Evolutionary conservation across 1,140 invertebrate species (phyloP).

Genomic region (Leptopilina boulardi): DNA sequence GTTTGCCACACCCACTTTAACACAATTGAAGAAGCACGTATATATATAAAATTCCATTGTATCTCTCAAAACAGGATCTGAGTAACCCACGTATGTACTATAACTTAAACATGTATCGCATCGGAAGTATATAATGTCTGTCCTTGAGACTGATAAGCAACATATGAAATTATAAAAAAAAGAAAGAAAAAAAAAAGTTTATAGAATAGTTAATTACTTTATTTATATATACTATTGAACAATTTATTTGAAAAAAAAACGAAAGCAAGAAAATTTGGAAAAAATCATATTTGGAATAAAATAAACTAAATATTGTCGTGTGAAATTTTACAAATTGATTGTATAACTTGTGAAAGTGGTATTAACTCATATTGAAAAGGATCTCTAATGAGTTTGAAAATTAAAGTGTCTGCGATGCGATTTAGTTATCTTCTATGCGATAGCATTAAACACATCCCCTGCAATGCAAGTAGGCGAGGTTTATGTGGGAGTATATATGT

Average conservation of each 20-base stretch:
- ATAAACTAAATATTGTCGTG: too few species aligned
- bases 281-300: too few species aligned
- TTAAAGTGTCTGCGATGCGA: conserved; percentile 12
- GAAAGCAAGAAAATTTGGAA: too few species aligned
- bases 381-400: conserved; percentile 16
- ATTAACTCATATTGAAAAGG: background rate
- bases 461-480: background rate
- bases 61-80: conserved; percentile 40
- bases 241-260: background rate
- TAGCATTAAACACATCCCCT: conserved; percentile 5
- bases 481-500: background rate
- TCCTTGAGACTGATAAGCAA: conserved; percentile 10
- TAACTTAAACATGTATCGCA: background rate
- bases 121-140: conserved; percentile 18
- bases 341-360: background rate
- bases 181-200: background rate
- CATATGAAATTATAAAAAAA: background rate
- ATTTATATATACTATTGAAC: background rate
- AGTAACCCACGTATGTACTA: conserved; percentile 18
- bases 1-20: background rate
- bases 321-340: background rate
- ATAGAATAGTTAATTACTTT: background rate
- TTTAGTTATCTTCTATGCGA: conserved; percentile 21
- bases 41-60: conserved; percentile 8
- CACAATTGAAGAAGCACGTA: background rate